These are phyloP conservation scores for Sebastolobus altivelis DNA, from an alignment of 2,797 vertebrate genomes.

Conservation along the genomic window DNA sequence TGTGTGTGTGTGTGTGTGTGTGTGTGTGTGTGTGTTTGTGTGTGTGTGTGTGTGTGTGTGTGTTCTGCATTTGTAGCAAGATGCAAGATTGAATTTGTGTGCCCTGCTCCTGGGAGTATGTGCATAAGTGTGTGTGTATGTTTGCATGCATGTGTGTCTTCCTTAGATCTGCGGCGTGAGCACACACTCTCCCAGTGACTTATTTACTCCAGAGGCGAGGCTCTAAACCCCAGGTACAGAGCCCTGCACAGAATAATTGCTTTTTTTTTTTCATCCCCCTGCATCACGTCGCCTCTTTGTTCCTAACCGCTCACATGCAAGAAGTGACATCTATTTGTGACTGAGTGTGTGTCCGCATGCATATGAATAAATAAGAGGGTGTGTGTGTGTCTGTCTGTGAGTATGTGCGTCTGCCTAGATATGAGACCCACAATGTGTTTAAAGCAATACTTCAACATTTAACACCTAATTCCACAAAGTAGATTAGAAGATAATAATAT, in stretches of 20 bases:
- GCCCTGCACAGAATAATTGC: slow-evolving; percentile 80
- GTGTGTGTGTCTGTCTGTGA: slow-evolving; percentile 36
- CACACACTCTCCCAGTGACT: slow-evolving; percentile 73
- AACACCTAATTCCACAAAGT: background rate
- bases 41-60: slow-evolving; percentile 47
- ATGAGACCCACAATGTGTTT: slow-evolving; percentile 20
- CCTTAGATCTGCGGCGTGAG: slow-evolving; percentile 64
- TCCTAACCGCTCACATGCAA: slow-evolving; percentile 76
- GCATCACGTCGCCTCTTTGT: slow-evolving; percentile 77
- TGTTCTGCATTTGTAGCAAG: slow-evolving; percentile 68
- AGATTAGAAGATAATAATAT: background rate
- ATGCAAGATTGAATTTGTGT: slow-evolving; percentile 76
- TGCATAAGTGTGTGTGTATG: slow-evolving; percentile 32
- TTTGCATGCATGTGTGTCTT: slow-evolving; percentile 31
- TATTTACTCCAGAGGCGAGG: slow-evolving; percentile 81
- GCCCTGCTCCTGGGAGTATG: slow-evolving; percentile 45
- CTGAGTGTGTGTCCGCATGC: slow-evolving; percentile 61
- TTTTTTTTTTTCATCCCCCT: slow-evolving; percentile 68
- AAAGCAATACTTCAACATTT: slow-evolving; percentile 11
- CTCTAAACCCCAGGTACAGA: slow-evolving; percentile 79
- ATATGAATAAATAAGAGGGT: slow-evolving; percentile 70
- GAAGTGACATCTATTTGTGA: slow-evolving; percentile 76
- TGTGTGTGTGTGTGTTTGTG: slow-evolving; percentile 14
- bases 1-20: slow-evolving; percentile 53
- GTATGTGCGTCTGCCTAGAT: slow-evolving; percentile 43